Base-by-base conservation (phyloP, 1,140 invertebrate genomes). In the Artemia franciscana region DNA sequence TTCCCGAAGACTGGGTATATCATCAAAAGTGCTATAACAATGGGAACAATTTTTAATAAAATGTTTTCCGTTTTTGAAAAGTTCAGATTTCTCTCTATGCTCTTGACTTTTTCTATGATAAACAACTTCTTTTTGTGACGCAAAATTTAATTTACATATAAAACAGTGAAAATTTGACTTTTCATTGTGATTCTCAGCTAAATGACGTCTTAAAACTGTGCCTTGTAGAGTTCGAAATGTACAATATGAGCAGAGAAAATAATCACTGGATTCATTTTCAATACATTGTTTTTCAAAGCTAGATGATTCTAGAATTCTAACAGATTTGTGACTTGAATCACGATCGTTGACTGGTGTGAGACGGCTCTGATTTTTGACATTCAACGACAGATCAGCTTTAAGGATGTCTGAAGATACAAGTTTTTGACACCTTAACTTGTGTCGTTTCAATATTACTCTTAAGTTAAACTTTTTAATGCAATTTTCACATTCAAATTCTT, bases 331-430 rank as follows among this genome's bases (percentile, higher is more conserved):
- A 3, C 3, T 3, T 1, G 39, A 51, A 18, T 1, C 39, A 51
- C 39, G 39, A 18, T 51, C 39, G 1, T 18, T 51, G 39, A 51
- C 39, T 51, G 1, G 39, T 12, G 39, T 51, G 39, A 18, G 12
- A 84, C 74, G 7, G 77, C 71, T 26, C 73, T 77, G 63, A 81
- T 79, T 67, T 85, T 82, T 64, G 81, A 78, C 63, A 90, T 83
- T 12, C 21, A 51, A 15, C 39, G 12, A 15, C 12, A 12, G 39
- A 51, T 15, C 3, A n/a, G n/a, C n/a, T n/a, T n/a, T n/a, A n/a
- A n/a, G n/a, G n/a, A n/a, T n/a, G 39, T 15, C 12, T 5, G 15
- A 15, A 30, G 60, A 18, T 18, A 21, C 18, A n/a, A 12, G 15
- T 27, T n/a, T n/a, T n/a, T n/a, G n/a, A n/a, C n/a, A n/a, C n/a